Base-by-base conservation (phyloP, 53 echinoderm and acorn worm species). In the Antedon mediterranea region DNA sequence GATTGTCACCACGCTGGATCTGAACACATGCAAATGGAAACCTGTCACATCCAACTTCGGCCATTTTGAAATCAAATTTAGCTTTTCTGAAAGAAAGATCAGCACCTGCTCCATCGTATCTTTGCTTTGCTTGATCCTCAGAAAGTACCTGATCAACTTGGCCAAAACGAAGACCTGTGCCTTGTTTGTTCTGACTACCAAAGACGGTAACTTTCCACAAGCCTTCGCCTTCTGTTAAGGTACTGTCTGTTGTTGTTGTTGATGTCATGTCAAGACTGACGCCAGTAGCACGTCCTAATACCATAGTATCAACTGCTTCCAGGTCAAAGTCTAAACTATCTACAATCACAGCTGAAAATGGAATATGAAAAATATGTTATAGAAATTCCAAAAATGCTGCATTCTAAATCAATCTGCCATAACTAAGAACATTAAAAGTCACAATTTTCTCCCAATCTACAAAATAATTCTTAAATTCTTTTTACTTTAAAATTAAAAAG, bases 191-290 rank as follows among this genome's bases (percentile, higher is more conserved):
- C 34, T 80, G 77, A 44, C 91, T 94, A 20, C 91, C 91, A 84
- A 94, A 94, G 18, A 94, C 78, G 43, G 87, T 87, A 43, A 94
- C 28, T 78, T 89, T 78, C 94, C 94, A 94, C 41, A 94, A 84
- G 34, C 87, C 87, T 32, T 78, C 71, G 11, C 94, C 94, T 13
- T 77, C 77, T 30, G 85, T 79, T 26, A 71, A 74, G 0, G 82
- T 71, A 27, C 85, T 85, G 29, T 85, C 88, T 28, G 72, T 32
- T 29, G 79, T 76, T 18, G 84, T 81, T 15, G 73, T 13, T 31
- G 88, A 85, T 23, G 74, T 76, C 31, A 88, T n/a, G 33, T 88
- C 77, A 43, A 88, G 78, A 5, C 73, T 30, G 13, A 88, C 28
- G 5, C 81, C 79, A 34, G 57, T 57, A 18, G 57, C 57, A 57